Evolutionary conservation across 2,113 vertebrate genomes (phyloP), one percentile per base, ranked within the genome.

Genomic region (Sander vitreus): DNA sequence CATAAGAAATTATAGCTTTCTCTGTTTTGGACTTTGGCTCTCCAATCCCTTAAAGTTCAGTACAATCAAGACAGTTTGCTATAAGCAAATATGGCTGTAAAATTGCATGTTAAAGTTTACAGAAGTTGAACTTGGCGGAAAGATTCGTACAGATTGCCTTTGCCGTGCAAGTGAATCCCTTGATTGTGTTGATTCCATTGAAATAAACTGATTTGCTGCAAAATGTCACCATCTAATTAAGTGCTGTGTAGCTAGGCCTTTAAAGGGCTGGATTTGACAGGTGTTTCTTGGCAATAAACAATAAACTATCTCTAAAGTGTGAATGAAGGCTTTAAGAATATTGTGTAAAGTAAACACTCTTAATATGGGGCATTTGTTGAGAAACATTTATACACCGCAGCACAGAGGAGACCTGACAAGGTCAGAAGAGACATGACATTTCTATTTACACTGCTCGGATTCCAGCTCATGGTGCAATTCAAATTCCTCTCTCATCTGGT

Each of bases 391-490:
- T 25, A 23, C 14, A 50, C 48, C 6, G 21, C 51, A 86, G 2
- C 21, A 33, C 14, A 0, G 36, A 39, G 4, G 5, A 16, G 47
- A 65, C 71, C 71, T 79, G 12, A 62, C 50, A 76, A 76, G 25
- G 36, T 73, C 66, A 69, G 12, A 18, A 25, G 33, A 79, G 16
- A 55, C 51, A 43, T 73, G 64, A 58, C n/a, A 66, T 66, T 66
- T 83, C 21, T 65, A 27, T 77, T 80, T 75, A 69, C 45, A 74
- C 12, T 55, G 4, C 21, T 71, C 72, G 14, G 30, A 80, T 80
- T 65, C 54, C 66, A 67, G 30, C 18, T 83, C 16, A 57, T 66
- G 39, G 43, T 78, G 65, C 48, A 80, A 71, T 68, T 39, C 36
- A 47, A 65, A 67, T 82, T 18, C 75, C 58, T 71, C 48, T 43